phyloP scores from a whole-genome alignment of 2,888 invertebrate genomes.

The Hypolimnas misippus region DNA sequence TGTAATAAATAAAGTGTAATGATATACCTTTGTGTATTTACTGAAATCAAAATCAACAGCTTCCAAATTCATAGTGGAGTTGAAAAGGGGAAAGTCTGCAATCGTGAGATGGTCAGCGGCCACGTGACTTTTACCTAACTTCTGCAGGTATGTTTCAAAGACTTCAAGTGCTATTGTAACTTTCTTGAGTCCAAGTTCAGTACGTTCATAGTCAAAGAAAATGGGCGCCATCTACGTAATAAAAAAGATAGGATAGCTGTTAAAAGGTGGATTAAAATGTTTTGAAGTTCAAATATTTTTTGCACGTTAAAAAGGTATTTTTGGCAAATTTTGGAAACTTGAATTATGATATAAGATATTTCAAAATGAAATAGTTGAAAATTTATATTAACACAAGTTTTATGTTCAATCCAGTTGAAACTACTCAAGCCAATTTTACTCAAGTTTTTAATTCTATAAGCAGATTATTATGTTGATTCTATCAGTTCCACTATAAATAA shows the following conservation, averaged over 20 bases:
- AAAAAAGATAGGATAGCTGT: not conserved
- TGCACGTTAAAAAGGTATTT: no score
- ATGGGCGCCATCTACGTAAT: slow-evolving; percentile 87
- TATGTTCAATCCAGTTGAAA: no score
- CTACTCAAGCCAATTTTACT: no score
- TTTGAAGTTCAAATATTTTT: no score
- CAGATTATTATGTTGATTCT: no score
- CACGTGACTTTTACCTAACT: slow-evolving; percentile 85
- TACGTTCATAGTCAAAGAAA: slow-evolving; percentile 89
- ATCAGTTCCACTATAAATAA: no score
- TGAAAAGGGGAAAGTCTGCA: slow-evolving; percentile 89
- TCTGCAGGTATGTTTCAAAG: slow-evolving; percentile 87
- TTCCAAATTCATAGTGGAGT: slow-evolving; percentile 89
- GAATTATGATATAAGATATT: no score
- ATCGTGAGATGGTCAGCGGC: slow-evolving; percentile 89
- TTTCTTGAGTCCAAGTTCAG: slow-evolving; percentile 87
- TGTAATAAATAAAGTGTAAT: slow-evolving; percentile 11
- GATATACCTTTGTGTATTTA: slow-evolving; percentile 79
- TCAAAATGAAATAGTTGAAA: no score
- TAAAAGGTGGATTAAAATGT: no score
- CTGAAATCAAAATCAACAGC: slow-evolving; percentile 87
- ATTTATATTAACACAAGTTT: no score
- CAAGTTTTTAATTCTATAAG: no score
- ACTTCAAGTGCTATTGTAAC: slow-evolving; percentile 86
- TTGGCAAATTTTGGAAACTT: no score